Evolutionary conservation across 2,113 vertebrate genomes (phyloP), one percentile per base, ranked within the genome.

Genomic region (Coryphaenoides rupestris): DNA sequence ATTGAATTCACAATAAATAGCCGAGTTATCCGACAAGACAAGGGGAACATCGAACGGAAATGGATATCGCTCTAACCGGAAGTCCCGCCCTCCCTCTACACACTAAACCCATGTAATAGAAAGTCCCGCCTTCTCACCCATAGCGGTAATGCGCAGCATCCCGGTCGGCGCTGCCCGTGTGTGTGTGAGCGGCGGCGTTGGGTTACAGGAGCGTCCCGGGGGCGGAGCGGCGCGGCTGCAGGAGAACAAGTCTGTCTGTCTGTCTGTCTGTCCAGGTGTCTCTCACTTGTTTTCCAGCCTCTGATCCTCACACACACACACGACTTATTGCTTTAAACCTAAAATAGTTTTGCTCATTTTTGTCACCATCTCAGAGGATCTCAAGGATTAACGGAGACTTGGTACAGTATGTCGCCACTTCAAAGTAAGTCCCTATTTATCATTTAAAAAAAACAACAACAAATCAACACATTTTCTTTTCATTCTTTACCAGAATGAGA

Each of bases 341-440:
- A 40, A 40, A 40, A 40, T 40, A 70, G 22, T 50, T 59, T 26
- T 40, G 0, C 62, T 23, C 12, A 53, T 50, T n/a, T 50, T n/a
- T 13, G 13, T 4, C 47, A 16, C 47, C 47, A n/a, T 13, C 47
- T 50, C 15, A 2, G 46, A 6, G 22, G 28, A n/a, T n/a, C n/a
- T n/a, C n/a, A 21, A 62, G 56, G 57, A 73, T 68, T 77, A 60
- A 21, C n/a, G 19, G 59, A 19, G 50, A 72, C 2, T n/a, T n/a
- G n/a, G n/a, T n/a, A n/a, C n/a, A n/a, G n/a, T n/a, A 69, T 88
- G 84, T 60, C 64, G 55, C 53, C 85, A 1, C 53, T 86, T 16
- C 77, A 75, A 9, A 72, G 91, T 92, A 83, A 91, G 90, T 84
- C n/a, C 1, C 60, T 6, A 3, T 17, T 60, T 40, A 14, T 1